Evolutionary conservation across 2,888 invertebrate species (phyloP), one percentile per base, ranked within the genome.

Genomic region (Eupeodes luniger): DNA sequence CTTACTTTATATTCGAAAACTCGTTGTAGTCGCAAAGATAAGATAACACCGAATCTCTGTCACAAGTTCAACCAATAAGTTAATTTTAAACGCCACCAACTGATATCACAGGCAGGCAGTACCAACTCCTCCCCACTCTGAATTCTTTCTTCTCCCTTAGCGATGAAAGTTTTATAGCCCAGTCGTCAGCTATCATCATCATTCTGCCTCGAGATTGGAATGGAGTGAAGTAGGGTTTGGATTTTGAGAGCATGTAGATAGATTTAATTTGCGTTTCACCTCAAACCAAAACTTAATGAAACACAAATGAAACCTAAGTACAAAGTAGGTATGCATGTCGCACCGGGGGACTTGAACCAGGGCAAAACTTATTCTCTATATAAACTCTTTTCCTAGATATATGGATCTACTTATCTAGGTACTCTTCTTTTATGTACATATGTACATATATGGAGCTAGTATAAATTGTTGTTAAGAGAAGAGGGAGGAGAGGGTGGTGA

Each of bases 41-140:
- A 83, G 80, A 80, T 61, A 83, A 53, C 62, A 76, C 62, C 72
- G 62, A 57, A 40, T 82, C 82, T 44, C 11, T 55, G 70, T 47
- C 69, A 72, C 72, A 87, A 87, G 86, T 83, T 87, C 86, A 87
- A 11, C 83, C 75, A 72, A 80, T 77, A 87, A 83, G 86, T 87
- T 76, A 87, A 83, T 67, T 87, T 61, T 34, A 70, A 80, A 79
- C 76, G 79, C 75, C 72, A 77, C 36, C 76, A 61, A 72, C 83
- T 83, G 86, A 87, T 87, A 87, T 44, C 57, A 27, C 27, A 27
- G 27, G 27, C 27, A 3, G 27, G 27, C 27, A 27, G 27, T 27
- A 1, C 27, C 27, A 64, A 74, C 69, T 67, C 67, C 53, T 66
- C 77, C 59, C 53, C 14, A 2, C 16, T 16, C 27, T 27, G 27